phyloP scores from a whole-genome alignment of 2,113 vertebrate genomes.

The Hyla sarda region DNA sequence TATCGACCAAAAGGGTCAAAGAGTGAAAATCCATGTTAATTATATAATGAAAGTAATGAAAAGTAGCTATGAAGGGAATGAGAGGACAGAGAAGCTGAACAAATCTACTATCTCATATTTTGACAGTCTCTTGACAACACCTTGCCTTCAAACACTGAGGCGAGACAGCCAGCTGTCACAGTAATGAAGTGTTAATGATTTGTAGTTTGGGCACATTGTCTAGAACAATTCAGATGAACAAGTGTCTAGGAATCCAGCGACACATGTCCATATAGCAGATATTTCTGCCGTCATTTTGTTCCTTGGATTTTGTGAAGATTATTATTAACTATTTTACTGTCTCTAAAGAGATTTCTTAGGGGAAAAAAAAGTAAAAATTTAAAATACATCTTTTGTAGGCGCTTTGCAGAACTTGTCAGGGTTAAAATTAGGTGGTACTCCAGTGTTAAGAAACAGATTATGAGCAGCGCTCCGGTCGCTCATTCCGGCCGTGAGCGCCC shows the following conservation, averaged over 20 bases:
- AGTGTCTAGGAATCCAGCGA: background rate
- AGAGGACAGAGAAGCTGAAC: background rate
- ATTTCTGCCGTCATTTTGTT: background rate
- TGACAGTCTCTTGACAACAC: constrained; percentile 13
- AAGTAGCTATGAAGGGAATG: background rate
- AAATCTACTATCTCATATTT: background rate
- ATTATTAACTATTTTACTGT: background rate
- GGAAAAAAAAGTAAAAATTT: too few relatives aligned
- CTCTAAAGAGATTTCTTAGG: background rate
- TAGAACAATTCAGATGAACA: constrained; percentile 19
- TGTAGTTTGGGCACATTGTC: constrained; percentile 23
- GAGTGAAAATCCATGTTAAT: background rate
- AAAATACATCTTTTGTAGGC: too few relatives aligned
- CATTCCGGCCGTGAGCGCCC: too few relatives aligned
- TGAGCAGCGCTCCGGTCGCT: too few relatives aligned
- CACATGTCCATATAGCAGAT: background rate
- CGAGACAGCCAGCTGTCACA: background rate
- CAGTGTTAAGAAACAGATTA: too few relatives aligned
- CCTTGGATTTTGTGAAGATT: background rate
- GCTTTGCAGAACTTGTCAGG: too few relatives aligned
- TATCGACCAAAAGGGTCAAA: background rate
- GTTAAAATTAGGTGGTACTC: too few relatives aligned
- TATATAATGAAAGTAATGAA: background rate
- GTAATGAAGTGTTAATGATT: constrained; percentile 37
- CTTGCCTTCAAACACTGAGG: background rate